Conservation (phyloP, 2,113 vertebrate genomes). For the Sceloporus tristichus region DNA sequence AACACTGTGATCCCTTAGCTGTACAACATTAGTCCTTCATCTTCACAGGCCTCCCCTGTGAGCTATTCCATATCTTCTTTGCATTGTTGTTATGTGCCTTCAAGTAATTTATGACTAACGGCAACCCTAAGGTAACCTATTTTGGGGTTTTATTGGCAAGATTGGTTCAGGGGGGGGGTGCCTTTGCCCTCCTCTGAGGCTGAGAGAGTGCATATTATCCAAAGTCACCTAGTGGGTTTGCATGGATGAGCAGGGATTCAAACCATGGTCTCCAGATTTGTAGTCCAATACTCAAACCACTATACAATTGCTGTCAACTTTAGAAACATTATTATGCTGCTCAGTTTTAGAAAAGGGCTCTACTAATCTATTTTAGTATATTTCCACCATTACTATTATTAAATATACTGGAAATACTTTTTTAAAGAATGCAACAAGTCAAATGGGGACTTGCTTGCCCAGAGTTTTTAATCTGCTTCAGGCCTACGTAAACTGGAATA, state of each 20-base stretch:
- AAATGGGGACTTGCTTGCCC: background rate
- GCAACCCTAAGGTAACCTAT: too few species aligned
- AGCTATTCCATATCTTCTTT: background rate
- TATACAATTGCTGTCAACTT: background rate
- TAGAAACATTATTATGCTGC: background rate
- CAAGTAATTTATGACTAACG: too few species aligned
- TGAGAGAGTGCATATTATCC: too few species aligned
- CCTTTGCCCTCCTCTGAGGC: too few species aligned
- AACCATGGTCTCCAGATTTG: too few species aligned
- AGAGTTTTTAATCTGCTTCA: background rate
- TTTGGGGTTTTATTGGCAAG: too few species aligned
- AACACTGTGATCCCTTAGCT: background rate
- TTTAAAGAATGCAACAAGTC: background rate
- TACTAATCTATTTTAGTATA: background rate
- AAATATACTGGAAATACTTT: background rate
- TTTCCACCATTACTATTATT: background rate
- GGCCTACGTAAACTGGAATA: background rate
- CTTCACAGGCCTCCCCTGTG: background rate
- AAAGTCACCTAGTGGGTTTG: too few species aligned
- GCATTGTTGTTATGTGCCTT: too few species aligned
- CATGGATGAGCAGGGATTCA: too few species aligned
- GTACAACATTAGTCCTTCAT: background rate
- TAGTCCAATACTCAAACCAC: too few species aligned
- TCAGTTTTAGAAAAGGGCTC: background rate
- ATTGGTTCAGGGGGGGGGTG: too few species aligned